These are phyloP conservation scores for Smittia sp. DNA, from an alignment of 2,888 invertebrate genomes.

Conservation along the genomic window DNA sequence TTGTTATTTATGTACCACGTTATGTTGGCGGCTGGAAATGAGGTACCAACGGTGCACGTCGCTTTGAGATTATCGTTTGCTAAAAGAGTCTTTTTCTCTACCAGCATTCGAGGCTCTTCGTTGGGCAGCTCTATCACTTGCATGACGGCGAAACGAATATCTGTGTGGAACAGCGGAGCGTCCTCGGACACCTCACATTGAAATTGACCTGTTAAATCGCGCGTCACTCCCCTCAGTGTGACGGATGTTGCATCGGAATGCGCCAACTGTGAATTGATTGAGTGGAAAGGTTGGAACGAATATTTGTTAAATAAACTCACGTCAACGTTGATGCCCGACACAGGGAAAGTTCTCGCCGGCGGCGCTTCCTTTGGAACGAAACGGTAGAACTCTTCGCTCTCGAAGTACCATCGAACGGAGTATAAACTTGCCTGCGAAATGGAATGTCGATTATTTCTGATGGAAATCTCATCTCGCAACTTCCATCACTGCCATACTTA, in stretches of 20 bases:
- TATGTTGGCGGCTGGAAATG: conserved; percentile 58
- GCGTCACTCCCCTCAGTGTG: conserved; percentile 56
- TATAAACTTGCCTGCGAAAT: conserved; percentile 55
- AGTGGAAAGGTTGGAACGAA: not conserved
- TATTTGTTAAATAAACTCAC: conserved; percentile 55
- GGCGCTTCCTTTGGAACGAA: conserved; percentile 61
- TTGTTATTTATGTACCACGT: conserved; percentile 58
- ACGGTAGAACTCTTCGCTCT: conserved; percentile 61
- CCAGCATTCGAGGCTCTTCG: conserved; percentile 56
- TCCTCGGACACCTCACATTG: conserved; percentile 61
- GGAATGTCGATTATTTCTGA: conserved; percentile 18
- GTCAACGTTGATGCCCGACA: conserved; percentile 60
- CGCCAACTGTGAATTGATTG: conserved; percentile 52
- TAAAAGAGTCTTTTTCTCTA: conserved; percentile 56
- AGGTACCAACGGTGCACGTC: conserved; percentile 58
- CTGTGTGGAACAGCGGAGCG: conserved; percentile 59
- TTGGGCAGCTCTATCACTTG: conserved; percentile 59
- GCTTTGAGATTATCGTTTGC: conserved; percentile 56
- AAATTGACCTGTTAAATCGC: conserved; percentile 58
- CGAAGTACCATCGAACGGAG: conserved; percentile 64
- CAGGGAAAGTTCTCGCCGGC: conserved; percentile 58
- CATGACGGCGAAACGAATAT: conserved; percentile 57
- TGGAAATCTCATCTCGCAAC: too few relatives aligned
- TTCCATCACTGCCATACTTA: conserved; percentile 45
- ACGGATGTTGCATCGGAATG: conserved; percentile 58